phyloP scores from a whole-genome alignment of 1,140 invertebrate genomes.

The Zelostemma sp. region DNA sequence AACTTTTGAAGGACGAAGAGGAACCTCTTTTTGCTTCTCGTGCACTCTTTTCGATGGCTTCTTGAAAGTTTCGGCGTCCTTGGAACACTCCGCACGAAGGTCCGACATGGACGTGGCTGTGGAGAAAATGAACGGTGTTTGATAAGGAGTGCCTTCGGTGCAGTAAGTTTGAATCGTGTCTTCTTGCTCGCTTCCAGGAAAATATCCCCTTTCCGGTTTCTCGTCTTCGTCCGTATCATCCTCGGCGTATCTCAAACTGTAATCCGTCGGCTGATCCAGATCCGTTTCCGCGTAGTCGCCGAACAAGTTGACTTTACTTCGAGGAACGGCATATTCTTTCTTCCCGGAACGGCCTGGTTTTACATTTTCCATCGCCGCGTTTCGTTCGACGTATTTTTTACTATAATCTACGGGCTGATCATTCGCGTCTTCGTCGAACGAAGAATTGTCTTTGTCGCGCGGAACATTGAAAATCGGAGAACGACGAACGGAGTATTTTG shows the following conservation, averaged over 20 bases:
- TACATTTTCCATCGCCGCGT: conserved; percentile 28
- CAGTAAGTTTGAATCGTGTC: conserved; percentile 94
- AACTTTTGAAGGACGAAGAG: conserved; percentile 11
- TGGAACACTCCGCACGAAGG: conserved; percentile 73
- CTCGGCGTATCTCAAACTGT: conserved; percentile 83
- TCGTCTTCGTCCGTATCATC: conserved; percentile 78
- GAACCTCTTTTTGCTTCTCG: conserved; percentile 29
- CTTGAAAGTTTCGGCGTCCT: conserved; percentile 49
- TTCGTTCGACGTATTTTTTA: conserved; percentile 59
- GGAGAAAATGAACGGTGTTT: conserved; percentile 90
- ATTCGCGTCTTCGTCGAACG: conserved; percentile 52
- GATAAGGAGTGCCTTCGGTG: conserved; percentile 93
- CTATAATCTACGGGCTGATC: conserved; percentile 63
- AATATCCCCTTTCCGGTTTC: conserved; percentile 68
- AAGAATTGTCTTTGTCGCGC: conserved; percentile 22
- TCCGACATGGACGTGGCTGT: conserved; percentile 94
- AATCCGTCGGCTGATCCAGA: conserved; percentile 85
- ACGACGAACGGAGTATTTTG: conserved; percentile 22
- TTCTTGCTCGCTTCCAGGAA: conserved; percentile 71
- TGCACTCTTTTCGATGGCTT: conserved; percentile 47
- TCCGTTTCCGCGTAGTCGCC: conserved; percentile 85
- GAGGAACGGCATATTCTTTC: conserved; percentile 47
- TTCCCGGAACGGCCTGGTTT: conserved; percentile 30
- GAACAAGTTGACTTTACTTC: conserved; percentile 55
- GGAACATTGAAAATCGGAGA: conserved; percentile 26